phyloP scores from a whole-genome alignment of 1,140 invertebrate genomes.

The Trypoxylus dichotomus region DNA sequence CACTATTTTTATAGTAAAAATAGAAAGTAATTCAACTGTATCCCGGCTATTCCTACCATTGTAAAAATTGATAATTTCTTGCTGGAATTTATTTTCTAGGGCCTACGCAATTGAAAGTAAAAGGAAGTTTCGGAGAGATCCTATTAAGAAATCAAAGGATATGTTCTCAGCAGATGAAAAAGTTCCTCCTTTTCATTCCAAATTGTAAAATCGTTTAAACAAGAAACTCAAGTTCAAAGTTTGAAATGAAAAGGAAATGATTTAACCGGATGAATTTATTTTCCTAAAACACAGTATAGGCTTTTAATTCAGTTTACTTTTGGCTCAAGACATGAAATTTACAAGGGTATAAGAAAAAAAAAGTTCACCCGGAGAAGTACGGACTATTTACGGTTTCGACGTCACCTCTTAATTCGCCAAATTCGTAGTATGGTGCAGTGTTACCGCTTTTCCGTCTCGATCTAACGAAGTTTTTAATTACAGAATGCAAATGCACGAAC shows the following conservation, averaged over 20 bases:
- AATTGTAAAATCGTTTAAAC: background rate
- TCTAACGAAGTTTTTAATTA: background rate
- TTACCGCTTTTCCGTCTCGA: background rate
- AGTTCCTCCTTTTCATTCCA: background rate
- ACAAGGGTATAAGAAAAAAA: background rate
- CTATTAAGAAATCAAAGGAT: background rate
- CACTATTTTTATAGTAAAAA: too few species aligned
- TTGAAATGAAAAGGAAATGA: background rate
- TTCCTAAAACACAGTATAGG: background rate
- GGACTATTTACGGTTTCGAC: background rate
- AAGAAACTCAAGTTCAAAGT: background rate
- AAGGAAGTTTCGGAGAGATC: background rate
- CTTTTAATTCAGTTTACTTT: background rate
- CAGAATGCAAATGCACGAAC: background rate
- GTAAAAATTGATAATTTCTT: too few species aligned
- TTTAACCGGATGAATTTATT: background rate
- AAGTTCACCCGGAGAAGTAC: background rate
- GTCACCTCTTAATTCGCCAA: background rate
- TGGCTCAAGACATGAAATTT: background rate
- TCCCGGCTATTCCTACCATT: too few species aligned
- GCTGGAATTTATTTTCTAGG: background rate
- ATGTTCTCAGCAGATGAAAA: background rate
- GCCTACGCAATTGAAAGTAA: background rate
- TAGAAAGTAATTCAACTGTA: too few species aligned
- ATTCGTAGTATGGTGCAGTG: background rate